These are phyloP conservation scores for Megaleporinus macrocephalus DNA, from an alignment of 2,113 vertebrate genomes.

Conservation along the genomic window DNA sequence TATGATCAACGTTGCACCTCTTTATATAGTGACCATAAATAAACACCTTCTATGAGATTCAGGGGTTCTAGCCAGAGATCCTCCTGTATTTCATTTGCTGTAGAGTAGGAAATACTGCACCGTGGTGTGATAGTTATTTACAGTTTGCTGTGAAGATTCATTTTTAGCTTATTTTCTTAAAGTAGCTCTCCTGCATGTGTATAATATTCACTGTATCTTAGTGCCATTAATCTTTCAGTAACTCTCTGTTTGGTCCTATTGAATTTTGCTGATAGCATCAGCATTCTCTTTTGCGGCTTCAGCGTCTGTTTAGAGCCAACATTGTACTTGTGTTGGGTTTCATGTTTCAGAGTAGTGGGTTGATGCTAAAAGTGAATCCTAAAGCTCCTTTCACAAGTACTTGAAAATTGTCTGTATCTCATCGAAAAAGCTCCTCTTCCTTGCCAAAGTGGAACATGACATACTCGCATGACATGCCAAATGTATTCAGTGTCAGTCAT, in stretches of 20 bases:
- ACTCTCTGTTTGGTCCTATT: neutral
- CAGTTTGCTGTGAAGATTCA: neutral
- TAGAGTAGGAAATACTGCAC: neutral
- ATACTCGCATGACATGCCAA: constrained; percentile 16
- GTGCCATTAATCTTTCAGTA: neutral
- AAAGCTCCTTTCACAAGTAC: constrained; percentile 33
- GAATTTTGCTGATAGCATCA: neutral
- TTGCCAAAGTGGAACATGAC: constrained; percentile 17
- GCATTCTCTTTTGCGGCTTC: neutral
- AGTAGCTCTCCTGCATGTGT: neutral
- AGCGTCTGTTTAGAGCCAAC: neutral
- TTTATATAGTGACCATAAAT: neutral
- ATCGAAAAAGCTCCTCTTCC: constrained; percentile 1
- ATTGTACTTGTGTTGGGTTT: constrained; percentile 18
- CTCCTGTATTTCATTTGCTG: neutral
- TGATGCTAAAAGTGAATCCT: constrained; percentile 38
- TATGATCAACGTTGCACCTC: neutral
- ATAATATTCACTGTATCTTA: neutral
- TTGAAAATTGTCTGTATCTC: constrained; percentile 28
- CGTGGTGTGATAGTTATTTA: neutral
- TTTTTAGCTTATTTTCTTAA: neutral
- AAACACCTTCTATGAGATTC: neutral
- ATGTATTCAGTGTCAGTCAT: constrained; percentile 34
- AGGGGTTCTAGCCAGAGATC: neutral
- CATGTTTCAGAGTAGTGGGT: constrained; percentile 17